Evolutionary conservation across 1,140 invertebrate species (phyloP).

Genomic region (Leptinotarsa lineolata): DNA sequence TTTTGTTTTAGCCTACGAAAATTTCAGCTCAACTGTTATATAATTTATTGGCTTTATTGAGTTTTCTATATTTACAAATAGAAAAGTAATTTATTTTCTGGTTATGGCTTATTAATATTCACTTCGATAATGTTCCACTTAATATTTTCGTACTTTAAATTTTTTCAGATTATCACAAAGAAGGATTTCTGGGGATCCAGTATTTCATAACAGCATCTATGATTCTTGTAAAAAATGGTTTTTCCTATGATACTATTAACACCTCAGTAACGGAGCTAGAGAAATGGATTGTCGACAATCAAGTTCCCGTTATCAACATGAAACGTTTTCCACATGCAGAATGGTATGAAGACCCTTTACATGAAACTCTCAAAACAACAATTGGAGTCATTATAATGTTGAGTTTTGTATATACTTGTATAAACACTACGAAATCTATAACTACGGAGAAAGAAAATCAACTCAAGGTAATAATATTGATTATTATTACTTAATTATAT

Average conservation of each 20-base stretch:
- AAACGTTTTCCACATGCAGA: constrained; percentile 76
- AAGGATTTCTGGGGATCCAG: constrained; percentile 74
- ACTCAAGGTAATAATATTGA: constrained; percentile 59
- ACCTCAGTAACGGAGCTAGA: not conserved
- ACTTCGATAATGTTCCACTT: too few species aligned
- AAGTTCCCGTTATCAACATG: constrained; percentile 57
- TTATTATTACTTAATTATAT: not conserved
- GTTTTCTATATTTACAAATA: too few species aligned
- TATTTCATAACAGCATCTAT: constrained; percentile 66
- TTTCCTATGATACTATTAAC: not conserved
- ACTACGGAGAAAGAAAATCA: constrained; percentile 68
- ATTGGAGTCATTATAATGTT: constrained; percentile 77
- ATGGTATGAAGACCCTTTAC: constrained; percentile 73
- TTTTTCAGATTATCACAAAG: constrained; percentile 66
- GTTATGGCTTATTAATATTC: too few species aligned
- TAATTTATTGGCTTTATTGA: too few species aligned
- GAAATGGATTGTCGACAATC: not conserved
- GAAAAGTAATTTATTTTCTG: too few species aligned
- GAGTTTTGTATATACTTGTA: constrained; percentile 76
- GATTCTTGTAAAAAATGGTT: constrained; percentile 50
- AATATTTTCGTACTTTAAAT: too few species aligned
- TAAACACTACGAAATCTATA: constrained; percentile 75
- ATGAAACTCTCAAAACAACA: constrained; percentile 68
- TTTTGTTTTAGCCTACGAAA: too few species aligned
- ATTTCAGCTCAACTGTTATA: too few species aligned